Conservation (phyloP, 1,140 invertebrate genomes). For the Drosophila grimshawi region DNA sequence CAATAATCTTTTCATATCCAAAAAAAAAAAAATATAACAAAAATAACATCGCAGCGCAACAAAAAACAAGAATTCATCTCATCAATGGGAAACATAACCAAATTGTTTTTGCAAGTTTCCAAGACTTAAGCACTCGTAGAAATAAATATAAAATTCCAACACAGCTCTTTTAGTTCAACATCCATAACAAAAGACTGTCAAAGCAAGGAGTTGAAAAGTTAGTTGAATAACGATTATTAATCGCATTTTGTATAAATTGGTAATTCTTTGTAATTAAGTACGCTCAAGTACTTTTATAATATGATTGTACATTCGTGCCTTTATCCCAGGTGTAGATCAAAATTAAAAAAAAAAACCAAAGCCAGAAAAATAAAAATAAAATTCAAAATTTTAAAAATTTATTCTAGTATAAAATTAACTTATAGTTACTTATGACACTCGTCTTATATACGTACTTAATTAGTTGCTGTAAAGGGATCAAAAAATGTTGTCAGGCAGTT, state of each 20-base stretch:
- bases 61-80: neutral
- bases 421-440: constrained; percentile 23
- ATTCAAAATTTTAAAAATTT: constrained; percentile 26
- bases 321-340: constrained; percentile 34
- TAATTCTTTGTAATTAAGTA: constrained; percentile 3
- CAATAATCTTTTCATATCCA: constrained; percentile 51
- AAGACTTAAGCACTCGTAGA: constrained; percentile 30
- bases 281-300: constrained; percentile 11
- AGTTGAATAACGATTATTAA: neutral
- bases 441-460: constrained; percentile 35
- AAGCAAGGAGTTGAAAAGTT: constrained; percentile 15
- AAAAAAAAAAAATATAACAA: neutral
- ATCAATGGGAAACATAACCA: too few species aligned
- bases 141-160: constrained; percentile 10
- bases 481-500: constrained; percentile 60
- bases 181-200: constrained; percentile 56
- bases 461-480: constrained; percentile 66
- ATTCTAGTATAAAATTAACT: constrained; percentile 6
- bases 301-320: constrained; percentile 52
- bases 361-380: constrained; percentile 17
- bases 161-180: constrained; percentile 51
- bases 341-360: constrained; percentile 14
- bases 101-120: constrained; percentile 7
- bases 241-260: constrained; percentile 7
- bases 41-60: neutral